Percentiles rank a stretch among this genome's conserved stretches.
These are phyloP conservation scores for Epicampocera succincta DNA, from an alignment of 2,888 invertebrate species.

Conservation along the genomic window DNA sequence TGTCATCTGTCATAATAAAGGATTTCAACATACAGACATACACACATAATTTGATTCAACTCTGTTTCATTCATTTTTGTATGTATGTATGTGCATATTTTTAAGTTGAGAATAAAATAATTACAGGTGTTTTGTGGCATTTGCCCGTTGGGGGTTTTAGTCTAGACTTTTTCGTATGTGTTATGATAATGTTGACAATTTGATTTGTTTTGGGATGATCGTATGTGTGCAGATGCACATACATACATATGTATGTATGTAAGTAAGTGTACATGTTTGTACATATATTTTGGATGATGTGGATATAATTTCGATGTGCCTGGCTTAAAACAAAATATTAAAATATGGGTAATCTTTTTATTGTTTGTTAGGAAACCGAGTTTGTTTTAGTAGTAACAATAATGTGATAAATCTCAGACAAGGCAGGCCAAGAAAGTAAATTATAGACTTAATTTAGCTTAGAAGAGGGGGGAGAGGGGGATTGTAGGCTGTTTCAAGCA, in stretches of 20 bases:
- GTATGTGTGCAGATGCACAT: background rate
- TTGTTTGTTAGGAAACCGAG: no score
- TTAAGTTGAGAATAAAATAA: conserved; percentile 43
- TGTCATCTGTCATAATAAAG: conserved; percentile 69
- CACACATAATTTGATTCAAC: conserved; percentile 46
- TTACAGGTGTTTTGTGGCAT: conserved; percentile 62
- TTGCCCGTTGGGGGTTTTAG: conserved; percentile 60
- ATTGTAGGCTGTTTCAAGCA: no score
- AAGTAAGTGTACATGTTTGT: background rate
- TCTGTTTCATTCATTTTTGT: background rate
- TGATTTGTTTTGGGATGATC: conserved; percentile 56
- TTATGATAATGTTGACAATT: conserved; percentile 69
- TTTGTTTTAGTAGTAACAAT: no score
- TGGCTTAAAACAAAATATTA: no score
- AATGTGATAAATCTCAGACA: no score
- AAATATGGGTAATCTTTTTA: no score
- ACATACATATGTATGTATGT: background rate
- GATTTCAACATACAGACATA: no score
- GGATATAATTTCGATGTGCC: no score
- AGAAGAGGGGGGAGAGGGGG: no score
- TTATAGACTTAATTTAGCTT: no score
- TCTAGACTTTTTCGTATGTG: conserved; percentile 64
- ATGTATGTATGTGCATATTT: background rate
- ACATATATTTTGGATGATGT: no score
- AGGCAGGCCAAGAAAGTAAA: no score